A percentile compares a stretch with the other conserved stretches of the same genome.
Evolutionary conservation across 1,140 invertebrate genomes (phyloP).

Genomic region (Palaemon carinicauda): DNA sequence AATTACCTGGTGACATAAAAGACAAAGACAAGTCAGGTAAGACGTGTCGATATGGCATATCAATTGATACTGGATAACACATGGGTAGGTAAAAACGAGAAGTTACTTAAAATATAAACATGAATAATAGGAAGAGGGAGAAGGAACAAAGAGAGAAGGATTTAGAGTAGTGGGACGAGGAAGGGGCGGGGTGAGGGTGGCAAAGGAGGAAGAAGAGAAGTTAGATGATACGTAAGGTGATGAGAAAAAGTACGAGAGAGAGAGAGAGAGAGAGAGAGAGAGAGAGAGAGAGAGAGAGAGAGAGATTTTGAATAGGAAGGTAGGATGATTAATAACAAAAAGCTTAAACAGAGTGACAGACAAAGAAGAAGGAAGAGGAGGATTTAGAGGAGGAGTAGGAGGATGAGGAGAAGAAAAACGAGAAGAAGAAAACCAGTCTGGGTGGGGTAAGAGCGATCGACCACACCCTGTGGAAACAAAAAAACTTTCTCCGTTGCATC

Average conservation of each 20-base stretch:
- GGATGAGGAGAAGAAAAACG: not conserved
- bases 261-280: not conserved
- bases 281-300: not conserved
- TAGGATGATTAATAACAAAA: not conserved
- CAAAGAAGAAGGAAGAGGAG: not conserved
- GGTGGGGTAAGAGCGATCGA: not conserved
- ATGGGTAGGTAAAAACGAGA: too few species aligned
- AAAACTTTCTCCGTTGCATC: too few species aligned
- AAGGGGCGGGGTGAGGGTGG: not conserved
- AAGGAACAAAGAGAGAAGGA: not conserved
- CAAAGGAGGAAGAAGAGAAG: too few species aligned
- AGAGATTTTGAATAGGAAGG: not conserved
- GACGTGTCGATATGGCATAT: too few species aligned
- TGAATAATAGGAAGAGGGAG: not conserved
- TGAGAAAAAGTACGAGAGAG: not conserved
- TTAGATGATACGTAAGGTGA: too few species aligned
- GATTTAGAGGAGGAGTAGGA: not conserved
- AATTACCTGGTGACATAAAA: not conserved
- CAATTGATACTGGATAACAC: too few species aligned
- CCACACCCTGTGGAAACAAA: too few species aligned
- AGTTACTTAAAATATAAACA: too few species aligned
- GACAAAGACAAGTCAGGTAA: not conserved
- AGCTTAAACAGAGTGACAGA: not conserved
- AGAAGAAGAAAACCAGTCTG: not conserved
- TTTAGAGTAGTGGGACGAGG: not conserved